Evolutionary conservation across 2,888 invertebrate genomes (phyloP).

Genomic region (Lissocephala sabroskyi): DNA sequence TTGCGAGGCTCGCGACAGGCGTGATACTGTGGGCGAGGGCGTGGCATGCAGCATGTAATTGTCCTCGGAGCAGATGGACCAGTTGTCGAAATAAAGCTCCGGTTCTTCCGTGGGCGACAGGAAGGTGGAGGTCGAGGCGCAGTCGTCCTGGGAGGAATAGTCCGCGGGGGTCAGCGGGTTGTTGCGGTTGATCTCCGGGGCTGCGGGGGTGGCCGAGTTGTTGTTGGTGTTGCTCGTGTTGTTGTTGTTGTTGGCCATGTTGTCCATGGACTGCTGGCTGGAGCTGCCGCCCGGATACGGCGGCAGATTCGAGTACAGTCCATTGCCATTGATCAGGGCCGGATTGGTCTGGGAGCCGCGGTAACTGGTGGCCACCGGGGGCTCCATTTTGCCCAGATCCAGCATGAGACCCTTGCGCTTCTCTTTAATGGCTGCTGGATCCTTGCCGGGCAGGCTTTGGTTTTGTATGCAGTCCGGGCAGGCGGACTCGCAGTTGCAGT

Average conservation of each 20-base stretch:
- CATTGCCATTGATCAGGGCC: conserved; percentile 51
- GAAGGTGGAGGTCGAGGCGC: conserved; percentile 72
- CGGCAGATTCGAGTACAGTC: conserved; percentile 65
- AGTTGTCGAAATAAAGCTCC: conserved; percentile 76
- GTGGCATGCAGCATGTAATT: conserved; percentile 68
- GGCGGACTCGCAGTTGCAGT: conserved; percentile 48
- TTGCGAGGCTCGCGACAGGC: conserved; percentile 73
- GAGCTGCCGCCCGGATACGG: conserved; percentile 61
- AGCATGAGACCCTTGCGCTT: conserved; percentile 76
- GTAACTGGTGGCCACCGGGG: conserved; percentile 31
- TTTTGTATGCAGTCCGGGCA: conserved; percentile 56
- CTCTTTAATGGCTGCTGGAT: too few species aligned
- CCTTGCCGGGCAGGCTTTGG: conserved; percentile 46
- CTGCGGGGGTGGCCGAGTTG: conserved; percentile 61
- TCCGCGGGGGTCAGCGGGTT: conserved; percentile 67
- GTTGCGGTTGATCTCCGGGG: conserved; percentile 69
- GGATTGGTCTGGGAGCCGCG: conserved; percentile 44
- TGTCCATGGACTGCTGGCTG: conserved; percentile 50
- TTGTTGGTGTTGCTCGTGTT: conserved; percentile 60
- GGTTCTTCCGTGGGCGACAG: conserved; percentile 78
- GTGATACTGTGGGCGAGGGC: conserved; percentile 69
- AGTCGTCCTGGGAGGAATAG: conserved; percentile 72
- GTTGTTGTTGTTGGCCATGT: conserved; percentile 50
- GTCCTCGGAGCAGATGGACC: conserved; percentile 79
- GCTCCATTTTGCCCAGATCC: conserved; percentile 76